phyloP scores from a whole-genome alignment of 2,888 invertebrate genomes.

The Philaethria dido region DNA sequence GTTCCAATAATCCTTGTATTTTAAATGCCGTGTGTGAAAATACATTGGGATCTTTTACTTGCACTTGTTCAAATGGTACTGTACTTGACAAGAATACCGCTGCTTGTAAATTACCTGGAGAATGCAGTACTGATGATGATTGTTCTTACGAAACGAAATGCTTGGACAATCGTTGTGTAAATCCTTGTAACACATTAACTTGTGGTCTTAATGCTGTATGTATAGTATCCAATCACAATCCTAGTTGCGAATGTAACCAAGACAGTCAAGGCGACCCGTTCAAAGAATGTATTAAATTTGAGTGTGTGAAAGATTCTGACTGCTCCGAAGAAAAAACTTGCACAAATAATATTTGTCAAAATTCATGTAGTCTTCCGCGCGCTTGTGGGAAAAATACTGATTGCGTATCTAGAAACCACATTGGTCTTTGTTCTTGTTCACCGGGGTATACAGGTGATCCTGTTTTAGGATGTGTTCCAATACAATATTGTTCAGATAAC shows the following conservation, averaged over 20 bases:
- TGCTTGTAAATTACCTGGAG: conserved; percentile 92
- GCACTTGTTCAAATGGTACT: conserved; percentile 90
- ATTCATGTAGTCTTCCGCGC: conserved; percentile 91
- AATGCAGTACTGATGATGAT: conserved; percentile 90
- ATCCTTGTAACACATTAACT: conserved; percentile 87
- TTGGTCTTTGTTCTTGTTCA: conserved; percentile 92
- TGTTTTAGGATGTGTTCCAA: conserved; percentile 91
- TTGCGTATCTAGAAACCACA: conserved; percentile 90
- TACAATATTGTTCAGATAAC: conserved; percentile 92
- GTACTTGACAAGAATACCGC: conserved; percentile 89
- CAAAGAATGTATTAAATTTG: conserved; percentile 88
- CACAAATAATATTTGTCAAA: conserved; percentile 90
- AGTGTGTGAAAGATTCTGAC: conserved; percentile 91
- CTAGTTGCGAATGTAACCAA: conserved; percentile 89
- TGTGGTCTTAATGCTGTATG: conserved; percentile 93
- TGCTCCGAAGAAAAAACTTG: conserved; percentile 89
- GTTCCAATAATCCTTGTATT: conserved; percentile 90
- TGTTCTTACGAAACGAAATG: conserved; percentile 92
- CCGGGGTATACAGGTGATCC: conserved; percentile 94
- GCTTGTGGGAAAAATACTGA: conserved; percentile 92
- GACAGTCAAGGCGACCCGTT: conserved; percentile 91
- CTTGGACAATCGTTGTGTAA: conserved; percentile 88
- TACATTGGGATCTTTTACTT: conserved; percentile 89
- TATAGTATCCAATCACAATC: conserved; percentile 86
- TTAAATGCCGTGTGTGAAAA: conserved; percentile 91